Evolutionary conservation across 1,140 invertebrate species (phyloP), one percentile per base, ranked within the genome.

Genomic region (Halictus rubicundus): DNA sequence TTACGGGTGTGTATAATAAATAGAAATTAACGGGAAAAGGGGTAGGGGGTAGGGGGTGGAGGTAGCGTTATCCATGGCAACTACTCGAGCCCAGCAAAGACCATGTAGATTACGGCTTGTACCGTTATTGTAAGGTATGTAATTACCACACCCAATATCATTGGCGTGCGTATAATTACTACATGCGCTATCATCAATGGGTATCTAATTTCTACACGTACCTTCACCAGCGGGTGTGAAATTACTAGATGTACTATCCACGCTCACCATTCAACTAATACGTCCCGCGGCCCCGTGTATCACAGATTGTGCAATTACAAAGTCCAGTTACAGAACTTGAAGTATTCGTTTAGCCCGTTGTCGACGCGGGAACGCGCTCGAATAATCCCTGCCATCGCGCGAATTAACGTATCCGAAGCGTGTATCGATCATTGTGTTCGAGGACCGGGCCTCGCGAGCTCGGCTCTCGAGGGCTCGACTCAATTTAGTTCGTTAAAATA

Each of bases 111-210:
- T 72, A 72, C 46, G 71, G 49, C 60, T 63, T 72, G 77, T 59
- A 14, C 39, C 61, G 46, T 57, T 65, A 65, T 65, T 79, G 70
- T 73, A 73, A 71, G 68, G 68, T 79, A 66, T 66, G 52, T 59
- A 73, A 79, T 79, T 79, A 79, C 70, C 57, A 65, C 77, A 59
- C 49, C 69, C 60, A 73, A 63, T 73, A 66, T 73, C 77, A 66
- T 73, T 61, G 42, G 60, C 60, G 49, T 66, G 60, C 32, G 77
- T 79, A 73, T 79, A 79, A 79, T 79, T 79, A 79, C 77, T 73
- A 73, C 77, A 66, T 37, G 46, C 70, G 19, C 68, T 72, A 73
- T 79, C 61, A 72, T 79, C 77, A 73, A 66, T 79, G 77, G 69
- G 9, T 65, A 73, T 79, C 69, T 73, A 79, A 79, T 79, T 79